Base-by-base conservation (phyloP, 2,888 invertebrate species). In the Himalopsyche japonica region DNA sequence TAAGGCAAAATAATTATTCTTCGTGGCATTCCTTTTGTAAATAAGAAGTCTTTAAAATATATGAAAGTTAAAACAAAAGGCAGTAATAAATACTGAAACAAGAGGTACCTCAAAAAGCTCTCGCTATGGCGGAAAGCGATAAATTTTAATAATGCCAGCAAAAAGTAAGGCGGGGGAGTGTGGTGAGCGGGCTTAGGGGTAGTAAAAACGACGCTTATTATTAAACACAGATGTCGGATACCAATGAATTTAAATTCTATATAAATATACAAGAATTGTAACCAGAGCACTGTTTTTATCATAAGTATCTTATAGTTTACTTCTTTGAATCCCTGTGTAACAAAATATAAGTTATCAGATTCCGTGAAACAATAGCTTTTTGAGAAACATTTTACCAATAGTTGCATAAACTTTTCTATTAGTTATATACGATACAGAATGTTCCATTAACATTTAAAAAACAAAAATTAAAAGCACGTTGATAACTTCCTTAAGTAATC, bases 131-230 rank as follows among this genome's bases (percentile, higher is more conserved):
- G 47, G 80, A 83, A 83, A 79, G 70, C 83, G 83, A 83, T 83
- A 83, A 83, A 83, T 83, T 83, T 83, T 80, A 83, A 83, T 83
- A 79, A 83, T 80, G 79, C 79, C 12, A 24, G 43, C 32, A 79
- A 81, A 81, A 43, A 43, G 43, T 43, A 43, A 15, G 7, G 43
- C 81, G 48, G 24, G 20, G 20, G 57, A 57, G 6, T 57, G 57
- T 20, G 57, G 57, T 57, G 57, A 57, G 24, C 57, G 24, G 57
- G 49, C 49, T 49, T 49, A n/a, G 20, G 49, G 57, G 57, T 12
- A 57, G 15, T 10, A 24, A 57, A 57, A 57, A 57, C 57, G 57
- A 20, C 20, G 57, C 57, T 24, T 57, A 57, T 57, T 57, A 20
- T 57, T 20, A 8, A 57, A 57, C 43, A 43, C 43, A 43, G 43